These are phyloP conservation scores for Daubentonia madagascariensis DNA, from an alignment of 2,113 vertebrate species.

Conservation along the genomic window DNA sequence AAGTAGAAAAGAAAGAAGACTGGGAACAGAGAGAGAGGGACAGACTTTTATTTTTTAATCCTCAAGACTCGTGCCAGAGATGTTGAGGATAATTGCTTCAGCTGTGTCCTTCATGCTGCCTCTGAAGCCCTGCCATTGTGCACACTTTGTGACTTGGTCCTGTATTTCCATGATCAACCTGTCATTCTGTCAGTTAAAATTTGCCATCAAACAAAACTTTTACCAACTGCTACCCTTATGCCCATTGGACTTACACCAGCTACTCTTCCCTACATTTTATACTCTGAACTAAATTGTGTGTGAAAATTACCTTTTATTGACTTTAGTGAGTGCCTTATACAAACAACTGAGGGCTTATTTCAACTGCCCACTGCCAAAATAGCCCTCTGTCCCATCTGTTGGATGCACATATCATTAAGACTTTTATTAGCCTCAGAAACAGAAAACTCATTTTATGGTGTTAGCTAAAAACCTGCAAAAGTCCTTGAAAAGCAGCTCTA, in stretches of 20 bases:
- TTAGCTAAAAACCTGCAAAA: slow-evolving; percentile 44
- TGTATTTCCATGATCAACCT: background rate
- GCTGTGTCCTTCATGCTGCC: background rate
- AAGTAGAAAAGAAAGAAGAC: background rate
- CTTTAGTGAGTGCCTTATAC: slow-evolving; percentile 56
- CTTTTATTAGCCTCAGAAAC: slow-evolving; percentile 69
- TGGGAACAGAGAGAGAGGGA: background rate
- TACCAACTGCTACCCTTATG: slow-evolving; percentile 63
- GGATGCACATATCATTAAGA: slow-evolving; percentile 69
- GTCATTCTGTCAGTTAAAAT: slow-evolving; percentile 24
- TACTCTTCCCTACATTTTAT: slow-evolving; percentile 43
- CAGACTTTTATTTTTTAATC: background rate
- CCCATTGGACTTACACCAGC: slow-evolving; percentile 60
- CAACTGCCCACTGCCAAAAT: slow-evolving; percentile 66
- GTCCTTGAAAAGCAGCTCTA: slow-evolving; percentile 47
- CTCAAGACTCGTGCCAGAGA: background rate
- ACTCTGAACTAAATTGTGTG: slow-evolving; percentile 64
- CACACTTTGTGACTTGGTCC: background rate
- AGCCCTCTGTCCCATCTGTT: slow-evolving; percentile 69
- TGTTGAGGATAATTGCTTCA: background rate
- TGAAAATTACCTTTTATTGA: slow-evolving; percentile 76
- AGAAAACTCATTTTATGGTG: slow-evolving; percentile 44
- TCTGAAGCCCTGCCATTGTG: background rate
- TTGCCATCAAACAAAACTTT: slow-evolving; percentile 54
- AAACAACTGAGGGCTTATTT: slow-evolving; percentile 67